Percentiles rank a stretch among this genome's conserved stretches.
Conservation (phyloP, 2,113 vertebrate genomes). For the Orientallactaga bullata region DNA sequence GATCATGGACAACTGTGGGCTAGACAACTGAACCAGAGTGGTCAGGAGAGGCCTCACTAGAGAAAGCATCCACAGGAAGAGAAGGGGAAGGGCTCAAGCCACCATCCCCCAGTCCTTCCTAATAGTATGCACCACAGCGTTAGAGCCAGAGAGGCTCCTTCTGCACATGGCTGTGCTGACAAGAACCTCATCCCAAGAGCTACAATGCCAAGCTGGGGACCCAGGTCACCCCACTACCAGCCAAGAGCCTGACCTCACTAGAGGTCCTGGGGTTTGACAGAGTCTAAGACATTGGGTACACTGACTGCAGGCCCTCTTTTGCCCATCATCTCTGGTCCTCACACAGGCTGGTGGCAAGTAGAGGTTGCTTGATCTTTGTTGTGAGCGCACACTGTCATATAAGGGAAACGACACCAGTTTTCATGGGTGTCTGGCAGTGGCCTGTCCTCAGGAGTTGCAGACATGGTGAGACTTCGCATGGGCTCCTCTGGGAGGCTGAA, state of each 20-base stretch:
- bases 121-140: neutral
- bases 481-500: neutral
- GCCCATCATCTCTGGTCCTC: too few species aligned
- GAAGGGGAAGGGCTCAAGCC: neutral
- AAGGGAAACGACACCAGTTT: constrained; percentile 77
- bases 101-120: neutral
- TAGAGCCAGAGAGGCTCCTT: neutral
- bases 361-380: constrained; percentile 62
- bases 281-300: neutral
- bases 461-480: neutral
- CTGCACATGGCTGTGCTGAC: too few species aligned
- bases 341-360: neutral
- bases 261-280: neutral
- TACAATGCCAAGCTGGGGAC: neutral
- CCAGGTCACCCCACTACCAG: neutral
- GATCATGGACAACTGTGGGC: neutral
- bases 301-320: too few species aligned
- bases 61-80: neutral
- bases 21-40: neutral
- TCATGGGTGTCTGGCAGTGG: neutral
- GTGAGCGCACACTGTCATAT: constrained; percentile 67
- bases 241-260: neutral
- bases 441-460: neutral
- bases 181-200: neutral
- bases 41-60: neutral